Evolutionary conservation across 2,797 vertebrate species (phyloP).

Genomic region (Nannoperca australis): DNA sequence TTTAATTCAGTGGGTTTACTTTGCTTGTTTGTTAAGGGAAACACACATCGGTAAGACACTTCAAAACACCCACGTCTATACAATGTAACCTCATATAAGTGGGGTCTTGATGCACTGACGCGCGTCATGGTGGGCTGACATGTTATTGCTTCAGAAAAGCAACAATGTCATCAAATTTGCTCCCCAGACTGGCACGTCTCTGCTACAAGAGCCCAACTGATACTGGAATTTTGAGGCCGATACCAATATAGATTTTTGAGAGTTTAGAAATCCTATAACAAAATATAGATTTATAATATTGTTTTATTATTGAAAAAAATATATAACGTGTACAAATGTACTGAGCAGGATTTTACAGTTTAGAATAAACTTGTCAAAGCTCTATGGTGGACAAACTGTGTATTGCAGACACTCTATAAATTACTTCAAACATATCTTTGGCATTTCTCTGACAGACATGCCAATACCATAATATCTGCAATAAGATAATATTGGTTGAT

Average conservation of each 20-base stretch:
- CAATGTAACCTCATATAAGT: slow-evolving; percentile 15
- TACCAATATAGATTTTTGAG: background rate
- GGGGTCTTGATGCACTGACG: slow-evolving; percentile 18
- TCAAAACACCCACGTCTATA: background rate
- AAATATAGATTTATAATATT: background rate
- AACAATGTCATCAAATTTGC: background rate
- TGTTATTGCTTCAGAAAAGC: slow-evolving; percentile 14
- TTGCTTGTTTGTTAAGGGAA: background rate
- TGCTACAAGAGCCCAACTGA: background rate
- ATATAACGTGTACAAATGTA: background rate
- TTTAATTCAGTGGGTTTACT: background rate
- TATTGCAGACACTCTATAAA: background rate
- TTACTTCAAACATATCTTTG: background rate
- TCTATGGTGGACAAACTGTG: background rate
- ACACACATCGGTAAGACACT: background rate
- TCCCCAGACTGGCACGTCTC: background rate
- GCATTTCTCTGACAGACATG: background rate
- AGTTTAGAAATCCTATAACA: background rate
- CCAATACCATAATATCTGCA: background rate
- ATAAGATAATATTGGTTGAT: background rate
- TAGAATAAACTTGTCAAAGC: background rate
- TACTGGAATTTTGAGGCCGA: background rate
- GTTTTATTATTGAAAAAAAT: background rate
- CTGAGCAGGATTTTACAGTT: no score
- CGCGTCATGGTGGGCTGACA: background rate